phyloP scores from a whole-genome alignment of 2,113 vertebrate species.

The Nesogale talazaci region DNA sequence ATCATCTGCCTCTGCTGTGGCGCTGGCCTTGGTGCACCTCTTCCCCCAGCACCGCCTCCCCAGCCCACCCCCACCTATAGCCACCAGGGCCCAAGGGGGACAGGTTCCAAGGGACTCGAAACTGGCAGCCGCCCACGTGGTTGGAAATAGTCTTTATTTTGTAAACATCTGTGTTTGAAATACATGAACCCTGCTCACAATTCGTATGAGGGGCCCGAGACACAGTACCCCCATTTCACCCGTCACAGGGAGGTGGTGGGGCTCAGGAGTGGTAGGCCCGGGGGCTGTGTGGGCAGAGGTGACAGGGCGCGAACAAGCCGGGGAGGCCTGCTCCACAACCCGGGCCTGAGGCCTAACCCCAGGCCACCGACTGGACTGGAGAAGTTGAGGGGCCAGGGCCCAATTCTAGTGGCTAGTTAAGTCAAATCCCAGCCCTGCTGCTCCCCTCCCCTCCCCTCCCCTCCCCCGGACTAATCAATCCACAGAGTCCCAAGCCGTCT shows the following conservation, averaged over 20 bases:
- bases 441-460: neutral
- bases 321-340: conserved; percentile 37
- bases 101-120: neutral
- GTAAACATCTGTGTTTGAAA: conserved; percentile 86
- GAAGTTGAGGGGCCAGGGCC: neutral
- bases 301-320: conserved; percentile 22
- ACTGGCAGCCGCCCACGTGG: conserved; percentile 45
- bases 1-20: neutral
- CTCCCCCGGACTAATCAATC: neutral
- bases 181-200: conserved; percentile 76
- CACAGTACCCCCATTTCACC: conserved; percentile 74
- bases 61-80: neutral
- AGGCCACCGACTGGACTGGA: neutral
- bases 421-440: neutral
- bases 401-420: neutral
- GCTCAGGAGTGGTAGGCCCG: conserved; percentile 59
- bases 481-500: neutral
- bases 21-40: neutral
- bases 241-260: conserved; percentile 70
- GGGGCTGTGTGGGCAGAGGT: conserved; percentile 27
- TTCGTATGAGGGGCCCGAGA: conserved; percentile 77
- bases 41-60: neutral
- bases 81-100: neutral
- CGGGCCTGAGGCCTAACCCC: conserved; percentile 20
- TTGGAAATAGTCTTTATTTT: conserved; percentile 87